A percentile compares a stretch with the other conserved stretches of the same genome.
Evolutionary conservation across 2,888 invertebrate genomes (phyloP).

Genomic region (Steinernema hermaphroditum): DNA sequence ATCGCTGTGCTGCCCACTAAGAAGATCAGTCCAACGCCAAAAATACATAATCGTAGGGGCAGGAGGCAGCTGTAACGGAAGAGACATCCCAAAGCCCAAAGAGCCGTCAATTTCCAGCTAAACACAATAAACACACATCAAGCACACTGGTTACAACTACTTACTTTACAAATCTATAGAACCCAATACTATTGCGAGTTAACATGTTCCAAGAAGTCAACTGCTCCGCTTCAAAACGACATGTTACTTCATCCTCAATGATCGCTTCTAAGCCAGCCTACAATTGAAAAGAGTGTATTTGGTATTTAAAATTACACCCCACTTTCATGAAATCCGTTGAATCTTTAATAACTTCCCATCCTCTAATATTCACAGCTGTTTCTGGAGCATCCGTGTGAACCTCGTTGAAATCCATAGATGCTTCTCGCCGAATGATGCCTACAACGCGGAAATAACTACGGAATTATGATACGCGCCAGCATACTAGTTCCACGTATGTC

Average conservation of each 20-base stretch:
- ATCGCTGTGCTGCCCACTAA: constrained; percentile 74
- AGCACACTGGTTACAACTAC: too few relatives aligned
- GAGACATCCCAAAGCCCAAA: constrained; percentile 92
- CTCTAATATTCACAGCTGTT: constrained; percentile 57
- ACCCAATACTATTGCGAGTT: constrained; percentile 47
- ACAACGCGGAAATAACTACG: too few relatives aligned
- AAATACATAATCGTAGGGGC: constrained; percentile 73
- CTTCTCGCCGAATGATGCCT: constrained; percentile 59
- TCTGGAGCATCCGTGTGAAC: constrained; percentile 46
- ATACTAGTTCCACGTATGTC: constrained; percentile 7
- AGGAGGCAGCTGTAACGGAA: constrained; percentile 88
- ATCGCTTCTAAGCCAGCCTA: constrained; percentile 93
- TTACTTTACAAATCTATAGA: constrained; percentile 63
- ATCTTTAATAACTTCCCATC: constrained; percentile 62
- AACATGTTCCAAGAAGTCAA: constrained; percentile 75
- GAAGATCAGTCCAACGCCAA: constrained; percentile 70
- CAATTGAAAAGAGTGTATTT: constrained; percentile 76
- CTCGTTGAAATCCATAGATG: constrained; percentile 54
- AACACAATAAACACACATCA: too few relatives aligned
- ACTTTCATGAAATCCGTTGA: constrained; percentile 33
- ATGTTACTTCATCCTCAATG: constrained; percentile 97
- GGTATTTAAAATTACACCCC: too few relatives aligned
- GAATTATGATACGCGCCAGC: constrained; percentile 8
- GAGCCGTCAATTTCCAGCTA: constrained; percentile 77
- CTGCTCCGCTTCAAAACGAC: constrained; percentile 89